These are phyloP conservation scores for Horisme vitalbata DNA, from an alignment of 2,888 invertebrate genomes.

Conservation along the genomic window DNA sequence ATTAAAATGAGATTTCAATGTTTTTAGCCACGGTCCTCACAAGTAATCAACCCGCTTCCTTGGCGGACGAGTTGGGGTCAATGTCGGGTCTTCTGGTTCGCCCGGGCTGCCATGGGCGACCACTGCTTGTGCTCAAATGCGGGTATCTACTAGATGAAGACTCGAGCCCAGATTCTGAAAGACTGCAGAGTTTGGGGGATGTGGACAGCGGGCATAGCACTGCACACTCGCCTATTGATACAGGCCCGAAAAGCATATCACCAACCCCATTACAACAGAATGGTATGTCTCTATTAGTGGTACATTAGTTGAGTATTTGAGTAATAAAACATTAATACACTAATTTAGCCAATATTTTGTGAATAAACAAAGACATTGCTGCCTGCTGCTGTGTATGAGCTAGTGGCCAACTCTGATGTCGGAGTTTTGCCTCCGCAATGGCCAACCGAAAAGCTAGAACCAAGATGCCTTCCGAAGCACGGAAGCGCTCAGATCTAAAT, in stretches of 20 bases:
- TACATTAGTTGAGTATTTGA: too few species aligned
- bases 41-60: slow-evolving; percentile 84
- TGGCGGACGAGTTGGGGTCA: slow-evolving; percentile 87
- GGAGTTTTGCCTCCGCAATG: too few species aligned
- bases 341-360: too few species aligned
- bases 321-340: neutral
- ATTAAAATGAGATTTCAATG: slow-evolving; percentile 2
- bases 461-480: too few species aligned
- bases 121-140: slow-evolving; percentile 88
- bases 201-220: slow-evolving; percentile 96
- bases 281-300: slow-evolving; percentile 45
- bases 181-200: slow-evolving; percentile 88
- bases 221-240: slow-evolving; percentile 93
- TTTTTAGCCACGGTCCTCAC: slow-evolving; percentile 85
- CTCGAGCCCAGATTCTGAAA: slow-evolving; percentile 93
- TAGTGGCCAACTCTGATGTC: too few species aligned
- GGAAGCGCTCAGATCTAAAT: too few species aligned
- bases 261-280: slow-evolving; percentile 85
- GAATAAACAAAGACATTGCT: too few species aligned
- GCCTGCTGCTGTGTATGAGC: too few species aligned
- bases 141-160: slow-evolving; percentile 90
- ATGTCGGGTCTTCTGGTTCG: slow-evolving; percentile 62
- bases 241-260: slow-evolving; percentile 92
- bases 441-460: too few species aligned
- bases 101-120: slow-evolving; percentile 71